Evolutionary conservation across 2,113 vertebrate genomes (phyloP).

Genomic region (Ploceus nigricollis): DNA sequence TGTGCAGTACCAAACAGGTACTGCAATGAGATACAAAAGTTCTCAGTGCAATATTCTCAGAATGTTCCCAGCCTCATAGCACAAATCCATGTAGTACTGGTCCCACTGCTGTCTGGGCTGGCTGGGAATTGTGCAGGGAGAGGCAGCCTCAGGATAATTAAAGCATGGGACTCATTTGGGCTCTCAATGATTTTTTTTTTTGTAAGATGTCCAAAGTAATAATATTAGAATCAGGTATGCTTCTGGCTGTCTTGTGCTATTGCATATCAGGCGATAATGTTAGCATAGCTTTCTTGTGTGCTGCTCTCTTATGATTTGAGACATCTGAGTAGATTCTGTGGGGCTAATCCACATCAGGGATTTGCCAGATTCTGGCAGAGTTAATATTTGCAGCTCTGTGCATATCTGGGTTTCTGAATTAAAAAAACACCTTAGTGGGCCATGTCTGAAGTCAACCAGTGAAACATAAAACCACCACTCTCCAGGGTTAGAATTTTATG

Average conservation of each 20-base stretch:
- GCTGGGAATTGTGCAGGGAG: background rate
- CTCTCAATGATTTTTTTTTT: background rate
- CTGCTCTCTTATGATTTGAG: background rate
- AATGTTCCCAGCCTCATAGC: background rate
- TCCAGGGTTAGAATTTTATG: background rate
- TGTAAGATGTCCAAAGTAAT: background rate
- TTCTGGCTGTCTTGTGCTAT: background rate
- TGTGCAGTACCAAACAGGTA: too few species aligned
- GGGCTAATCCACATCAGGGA: background rate
- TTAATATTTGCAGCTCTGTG: slow-evolving; percentile 29
- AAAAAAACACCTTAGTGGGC: slow-evolving; percentile 6
- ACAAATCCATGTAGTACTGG: background rate
- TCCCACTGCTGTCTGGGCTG: background rate
- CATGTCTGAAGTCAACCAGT: background rate
- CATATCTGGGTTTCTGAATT: slow-evolving; percentile 1
- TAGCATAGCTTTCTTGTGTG: background rate
- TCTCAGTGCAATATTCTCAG: background rate
- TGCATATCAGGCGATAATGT: background rate
- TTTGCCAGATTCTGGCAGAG: slow-evolving; percentile 34
- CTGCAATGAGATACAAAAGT: background rate
- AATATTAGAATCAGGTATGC: background rate
- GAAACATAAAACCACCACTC: background rate
- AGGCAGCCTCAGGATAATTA: background rate
- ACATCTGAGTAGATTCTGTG: background rate
- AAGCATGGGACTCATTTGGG: background rate